Evolutionary conservation across 1,140 invertebrate species (phyloP).

Genomic region (Bombus confusus): DNA sequence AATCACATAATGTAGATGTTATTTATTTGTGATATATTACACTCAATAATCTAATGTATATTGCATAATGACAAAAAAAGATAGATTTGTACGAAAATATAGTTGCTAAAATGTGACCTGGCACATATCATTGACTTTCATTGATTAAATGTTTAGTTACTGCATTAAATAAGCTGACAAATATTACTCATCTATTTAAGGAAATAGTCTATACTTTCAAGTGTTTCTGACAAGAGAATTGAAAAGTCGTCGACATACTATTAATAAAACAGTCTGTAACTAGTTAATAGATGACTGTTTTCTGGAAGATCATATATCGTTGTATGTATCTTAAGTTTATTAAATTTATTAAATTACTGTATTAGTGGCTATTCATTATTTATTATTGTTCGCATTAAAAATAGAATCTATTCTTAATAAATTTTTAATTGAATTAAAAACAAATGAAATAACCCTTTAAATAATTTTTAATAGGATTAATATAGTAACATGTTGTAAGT

Average conservation of each 20-base stretch:
- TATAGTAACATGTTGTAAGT: neutral
- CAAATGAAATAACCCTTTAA: neutral
- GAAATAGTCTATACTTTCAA: neutral
- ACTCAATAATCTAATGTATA: too few relatives aligned
- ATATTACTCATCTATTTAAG: neutral
- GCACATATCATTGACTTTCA: neutral
- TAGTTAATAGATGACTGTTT: neutral
- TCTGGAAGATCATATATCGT: neutral
- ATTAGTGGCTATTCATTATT: neutral
- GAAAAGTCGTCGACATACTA: neutral
- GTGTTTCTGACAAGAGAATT: too few relatives aligned
- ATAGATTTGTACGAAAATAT: neutral
- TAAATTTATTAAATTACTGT: neutral
- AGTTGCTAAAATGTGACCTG: neutral
- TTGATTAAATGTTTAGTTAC: neutral
- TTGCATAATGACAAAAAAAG: neutral
- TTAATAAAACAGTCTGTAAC: neutral
- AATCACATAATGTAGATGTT: too few relatives aligned
- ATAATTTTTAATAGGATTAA: neutral
- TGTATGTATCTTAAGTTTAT: neutral
- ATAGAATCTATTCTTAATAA: neutral
- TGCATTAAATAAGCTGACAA: neutral
- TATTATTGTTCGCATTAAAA: neutral
- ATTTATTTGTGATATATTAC: too few relatives aligned
- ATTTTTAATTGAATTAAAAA: neutral